Conservation (phyloP, 2,113 vertebrate genomes). For the Pelecanoides urinatrix region DNA sequence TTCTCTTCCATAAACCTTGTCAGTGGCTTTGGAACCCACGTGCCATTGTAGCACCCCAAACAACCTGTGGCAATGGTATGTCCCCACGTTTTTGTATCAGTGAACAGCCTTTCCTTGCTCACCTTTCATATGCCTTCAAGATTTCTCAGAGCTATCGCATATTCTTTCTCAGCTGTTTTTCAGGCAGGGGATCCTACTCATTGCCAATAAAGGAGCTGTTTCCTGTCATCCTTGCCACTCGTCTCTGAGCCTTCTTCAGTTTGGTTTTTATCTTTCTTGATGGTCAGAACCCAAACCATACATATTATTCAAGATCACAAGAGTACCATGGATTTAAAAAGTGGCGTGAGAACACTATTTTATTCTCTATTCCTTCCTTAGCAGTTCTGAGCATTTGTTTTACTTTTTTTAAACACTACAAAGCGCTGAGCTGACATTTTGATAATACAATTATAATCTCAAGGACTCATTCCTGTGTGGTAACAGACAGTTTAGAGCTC, state of each 20-base stretch:
- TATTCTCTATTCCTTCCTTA: neutral
- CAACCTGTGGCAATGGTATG: rapidly evolving
- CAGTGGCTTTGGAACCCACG: neutral
- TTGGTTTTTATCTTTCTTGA: neutral
- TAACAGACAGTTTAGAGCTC: neutral
- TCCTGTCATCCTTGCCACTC: neutral
- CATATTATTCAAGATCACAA: neutral
- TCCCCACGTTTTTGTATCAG: neutral
- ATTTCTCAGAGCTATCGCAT: neutral
- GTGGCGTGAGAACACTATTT: neutral
- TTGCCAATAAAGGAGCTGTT: neutral
- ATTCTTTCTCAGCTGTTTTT: neutral
- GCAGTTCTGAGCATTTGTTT: neutral
- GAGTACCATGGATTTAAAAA: neutral
- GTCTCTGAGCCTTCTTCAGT: neutral
- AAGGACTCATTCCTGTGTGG: neutral
- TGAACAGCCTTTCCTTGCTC: neutral
- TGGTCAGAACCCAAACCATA: neutral
- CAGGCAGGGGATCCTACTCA: neutral
- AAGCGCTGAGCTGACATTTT: neutral
- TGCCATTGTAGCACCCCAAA: neutral
- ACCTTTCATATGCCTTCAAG: neutral
- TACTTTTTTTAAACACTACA: neutral
- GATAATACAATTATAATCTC: neutral
- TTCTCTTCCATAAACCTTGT: neutral